Evolutionary conservation across 2,797 vertebrate species (phyloP), one percentile per base, ranked within the genome.

Genomic region (Acridotheres tristis): DNA sequence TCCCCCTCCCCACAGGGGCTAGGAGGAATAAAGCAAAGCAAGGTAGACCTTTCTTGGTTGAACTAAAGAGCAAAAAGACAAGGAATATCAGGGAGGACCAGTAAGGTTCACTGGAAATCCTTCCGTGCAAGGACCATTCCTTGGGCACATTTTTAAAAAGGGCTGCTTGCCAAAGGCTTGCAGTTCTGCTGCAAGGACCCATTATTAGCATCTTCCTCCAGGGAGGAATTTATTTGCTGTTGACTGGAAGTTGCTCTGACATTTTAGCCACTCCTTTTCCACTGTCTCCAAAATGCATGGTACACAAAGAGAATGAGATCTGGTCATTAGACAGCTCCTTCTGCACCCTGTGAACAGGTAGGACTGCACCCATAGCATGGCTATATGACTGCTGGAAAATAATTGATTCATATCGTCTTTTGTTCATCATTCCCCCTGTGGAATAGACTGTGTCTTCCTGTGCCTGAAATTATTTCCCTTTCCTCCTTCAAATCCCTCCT

Each of bases 191-290:
- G 2, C 55, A 63, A 67, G 54, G 87, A 77, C 48, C 76, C 50
- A 62, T 95, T 92, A 91, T 83, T 89, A 88, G 36, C 66, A 87
- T 78, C 67, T 91, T 87, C 71, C 94, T 92, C 87, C 29, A 65
- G 68, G 75, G 66, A 82, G 47, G 74, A 83, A 87, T 87, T 95
- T 91, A 47, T 85, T 89, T 84, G 51, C 77, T 62, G 20, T 61
- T 89, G 77, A 84, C 76, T 91, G 77, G 84, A 96, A 88, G 73
- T 69, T 85, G 48, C 47, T 93, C 77, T 88, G 55, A 63, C 25
- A 43, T 87, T 91, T 92, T 76, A 93, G 65, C 51, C 74, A 53
- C 51, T 92, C 67, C 67, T 87, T 67, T 92, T 88, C 77, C n/a
- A 18, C n/a, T 67, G 61, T 62, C 90, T 91, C 74, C 83, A 89